Evolutionary conservation across 2,113 vertebrate genomes (phyloP), one percentile per base, ranked within the genome.

Genomic region (Paedocypris sp.): DNA sequence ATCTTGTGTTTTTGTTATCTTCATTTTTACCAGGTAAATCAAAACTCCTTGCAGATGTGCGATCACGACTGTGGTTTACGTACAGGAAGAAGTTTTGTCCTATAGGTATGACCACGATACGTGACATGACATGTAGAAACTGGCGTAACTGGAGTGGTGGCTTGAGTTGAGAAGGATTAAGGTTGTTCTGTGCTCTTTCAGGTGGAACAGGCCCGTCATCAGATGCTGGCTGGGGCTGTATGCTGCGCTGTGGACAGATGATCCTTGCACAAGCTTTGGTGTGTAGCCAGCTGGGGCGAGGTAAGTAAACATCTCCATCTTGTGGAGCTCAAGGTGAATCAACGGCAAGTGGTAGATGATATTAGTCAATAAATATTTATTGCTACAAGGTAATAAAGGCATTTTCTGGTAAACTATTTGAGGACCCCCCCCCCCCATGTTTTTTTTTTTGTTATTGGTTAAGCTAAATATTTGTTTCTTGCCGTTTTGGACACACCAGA

Each of bases 171-270:
- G 7, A 13, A 16, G 23, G 2, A 5, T 4, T 11, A 10, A 10
- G 35, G 5, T 32, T 2, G 60, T 3, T 65, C 4, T 51, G 1
- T 67, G 3, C 6, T 0, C n/a, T 13, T 8, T 35, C 10, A 93
- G 90, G 90, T 70, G 90, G 90, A 36, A 92, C 88, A 0, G 90
- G 90, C 18, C 90, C 90, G n/a, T 90, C 88, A 0, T 91, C 90
- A 1, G 90, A 93, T 51, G 84, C 89, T 0, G 90, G 90, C 68
- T 93, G 90, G 90, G 90, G 90, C 63, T 92, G 90, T 47, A 93
- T 93, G 90, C 75, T 93, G 53, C 85, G 90, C 1, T 93, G 90
- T 46, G 90, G 90, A 15, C 90, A 93, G 84, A 93, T 93, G 90
- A 91, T 93, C 74, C 88, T 93, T 28, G 89, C 89, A 23, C 89